phyloP scores from a whole-genome alignment of 2,113 vertebrate genomes.

The Microcebus ravelobensis region DNA sequence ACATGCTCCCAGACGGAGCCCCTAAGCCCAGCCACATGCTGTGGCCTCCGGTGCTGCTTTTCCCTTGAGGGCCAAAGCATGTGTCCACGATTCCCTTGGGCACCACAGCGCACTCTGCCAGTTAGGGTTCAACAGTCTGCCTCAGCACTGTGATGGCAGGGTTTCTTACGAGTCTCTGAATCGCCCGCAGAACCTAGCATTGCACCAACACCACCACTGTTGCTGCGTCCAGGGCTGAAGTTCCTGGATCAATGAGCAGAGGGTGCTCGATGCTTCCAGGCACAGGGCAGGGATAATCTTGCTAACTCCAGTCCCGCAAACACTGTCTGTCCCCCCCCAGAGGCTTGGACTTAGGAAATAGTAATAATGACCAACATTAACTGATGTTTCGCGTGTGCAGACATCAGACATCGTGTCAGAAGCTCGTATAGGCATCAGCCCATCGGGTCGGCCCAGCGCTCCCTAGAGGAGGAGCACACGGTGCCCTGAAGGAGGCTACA shows the following conservation, averaged over 20 bases:
- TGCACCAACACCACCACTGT: not conserved
- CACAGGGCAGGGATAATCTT: not conserved
- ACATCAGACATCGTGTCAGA: no score
- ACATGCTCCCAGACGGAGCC: not conserved
- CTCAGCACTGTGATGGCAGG: fast-evolving
- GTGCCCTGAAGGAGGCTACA: not conserved
- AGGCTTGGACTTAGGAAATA: not conserved
- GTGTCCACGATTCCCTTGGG: no score
- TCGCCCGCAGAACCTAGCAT: fast-evolving
- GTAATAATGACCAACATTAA: fast-evolving
- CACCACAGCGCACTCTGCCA: fast-evolving
- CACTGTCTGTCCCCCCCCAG: fast-evolving
- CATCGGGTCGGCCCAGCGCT: not conserved
- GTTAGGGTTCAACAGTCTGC: not conserved
- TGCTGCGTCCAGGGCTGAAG: fast-evolving
- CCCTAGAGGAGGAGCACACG: not conserved
- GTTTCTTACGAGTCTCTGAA: not conserved
- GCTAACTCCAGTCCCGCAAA: not conserved
- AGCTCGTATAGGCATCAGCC: fast-evolving
- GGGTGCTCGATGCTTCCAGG: not conserved
- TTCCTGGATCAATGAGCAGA: fast-evolving
- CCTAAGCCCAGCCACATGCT: not conserved
- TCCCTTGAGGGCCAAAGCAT: fast-evolving
- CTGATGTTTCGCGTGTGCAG: fast-evolving
- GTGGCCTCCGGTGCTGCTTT: fast-evolving